Base-by-base conservation (phyloP, 2,888 invertebrate species). In the Gandaritis pyraliata region DNA sequence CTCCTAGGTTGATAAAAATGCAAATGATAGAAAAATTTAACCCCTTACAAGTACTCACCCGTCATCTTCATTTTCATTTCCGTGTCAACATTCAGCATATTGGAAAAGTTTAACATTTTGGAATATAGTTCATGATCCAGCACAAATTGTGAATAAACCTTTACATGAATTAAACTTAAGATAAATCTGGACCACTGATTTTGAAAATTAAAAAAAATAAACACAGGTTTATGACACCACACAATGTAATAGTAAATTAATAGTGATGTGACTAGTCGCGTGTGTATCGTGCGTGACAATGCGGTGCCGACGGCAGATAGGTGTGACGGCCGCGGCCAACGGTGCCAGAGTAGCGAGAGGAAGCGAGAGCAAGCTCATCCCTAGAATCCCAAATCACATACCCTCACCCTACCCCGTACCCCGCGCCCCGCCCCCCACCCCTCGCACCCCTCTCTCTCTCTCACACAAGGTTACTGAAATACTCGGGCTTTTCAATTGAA, bases 361-460 rank as follows among this genome's bases (percentile, higher is more conserved):
- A 90, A 90, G 89, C 86, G 90, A 90, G 91, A 89, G 79, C 83
- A 84, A 83, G 86, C 90, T 90, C 93, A 94, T 93, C 88, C 93
- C 93, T 89, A 90, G 88, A 83, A 89, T 91, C 87, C 93, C 91
- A 85, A 90, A 90, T 86, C 92, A 85, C 81, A 87, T 88, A 87
- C 88, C 91, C 85, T 89, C 87, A 83, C 82, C 85, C 82, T 85
- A 80, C 33, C 33, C 10, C 33, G 30, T 8, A 1, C 66, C 76
- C 72, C 81, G 75, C 79, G 56, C 76, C 64, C 82, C 80, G 74
- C 81, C 76, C 80, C 78, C 87, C 83, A n/a, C 87, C 89, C 80
- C 85, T 85, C 78, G 82, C 88, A 87, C 88, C 90, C 90, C 84
- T 91, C 91, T 90, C 90, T 81, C 83, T 90, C 90, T 76, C 89